Evolutionary conservation across 2,888 invertebrate genomes (phyloP).

Genomic region (Mayetiola destructor): DNA sequence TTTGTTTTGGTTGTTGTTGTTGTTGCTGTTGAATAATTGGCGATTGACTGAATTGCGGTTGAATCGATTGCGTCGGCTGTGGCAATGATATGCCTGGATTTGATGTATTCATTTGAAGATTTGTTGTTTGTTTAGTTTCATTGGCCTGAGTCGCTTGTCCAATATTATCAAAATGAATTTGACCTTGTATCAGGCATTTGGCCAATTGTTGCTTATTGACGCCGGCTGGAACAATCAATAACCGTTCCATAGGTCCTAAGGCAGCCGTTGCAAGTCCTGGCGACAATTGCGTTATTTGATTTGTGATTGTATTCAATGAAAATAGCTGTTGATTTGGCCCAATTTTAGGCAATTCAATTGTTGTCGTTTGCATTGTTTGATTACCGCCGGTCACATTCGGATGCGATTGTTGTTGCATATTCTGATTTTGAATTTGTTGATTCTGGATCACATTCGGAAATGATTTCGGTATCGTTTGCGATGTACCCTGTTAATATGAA

Average conservation of each 20-base stretch:
- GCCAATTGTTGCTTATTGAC: constrained; percentile 35
- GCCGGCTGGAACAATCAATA: constrained; percentile 34
- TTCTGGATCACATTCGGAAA: background rate
- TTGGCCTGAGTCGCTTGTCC: constrained; percentile 23
- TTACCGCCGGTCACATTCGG: too few relatives aligned
- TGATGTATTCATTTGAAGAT: background rate
- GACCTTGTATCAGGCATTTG: constrained; percentile 33
- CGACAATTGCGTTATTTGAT: constrained; percentile 35
- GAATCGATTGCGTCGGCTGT: background rate
- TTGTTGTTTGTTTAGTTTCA: background rate
- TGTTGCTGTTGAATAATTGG: background rate
- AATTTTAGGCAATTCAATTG: constrained; percentile 31
- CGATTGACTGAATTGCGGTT: background rate
- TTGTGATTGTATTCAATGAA: constrained; percentile 33
- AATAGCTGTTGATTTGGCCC: constrained; percentile 34
- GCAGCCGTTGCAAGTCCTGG: constrained; percentile 33
- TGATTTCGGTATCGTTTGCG: background rate
- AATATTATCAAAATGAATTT: constrained; percentile 35
- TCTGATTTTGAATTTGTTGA: background rate
- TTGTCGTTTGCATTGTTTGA: constrained; percentile 16
- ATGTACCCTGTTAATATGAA: background rate
- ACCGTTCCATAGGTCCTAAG: constrained; percentile 32
- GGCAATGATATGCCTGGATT: background rate
- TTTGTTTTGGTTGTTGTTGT: background rate
- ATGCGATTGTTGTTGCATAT: too few relatives aligned